Conservation (phyloP, 2,797 vertebrate genomes). For the Spinus pinus region DNA sequence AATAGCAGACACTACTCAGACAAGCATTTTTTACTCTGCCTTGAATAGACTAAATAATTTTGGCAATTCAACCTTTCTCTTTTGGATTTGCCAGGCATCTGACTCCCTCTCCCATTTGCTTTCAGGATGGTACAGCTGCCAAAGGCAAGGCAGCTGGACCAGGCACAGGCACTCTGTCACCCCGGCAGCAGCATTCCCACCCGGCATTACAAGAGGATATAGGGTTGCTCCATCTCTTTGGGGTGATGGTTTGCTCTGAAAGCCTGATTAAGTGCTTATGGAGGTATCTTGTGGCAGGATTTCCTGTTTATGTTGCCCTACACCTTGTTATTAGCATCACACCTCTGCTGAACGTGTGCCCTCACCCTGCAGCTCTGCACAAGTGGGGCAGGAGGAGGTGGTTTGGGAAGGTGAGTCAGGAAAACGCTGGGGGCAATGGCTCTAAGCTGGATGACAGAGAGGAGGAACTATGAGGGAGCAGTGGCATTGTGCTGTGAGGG, state of each 20-base stretch:
- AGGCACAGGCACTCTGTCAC: not conserved
- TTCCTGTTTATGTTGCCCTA: constrained; percentile 34
- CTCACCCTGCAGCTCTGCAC: rapidly evolving
- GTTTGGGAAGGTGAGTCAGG: not conserved
- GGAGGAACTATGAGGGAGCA: not conserved
- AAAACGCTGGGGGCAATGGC: rapidly evolving
- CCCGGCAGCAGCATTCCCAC: rapidly evolving
- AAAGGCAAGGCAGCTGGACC: not conserved
- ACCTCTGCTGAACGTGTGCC: not conserved
- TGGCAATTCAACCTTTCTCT: constrained; percentile 14
- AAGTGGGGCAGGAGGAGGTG: rapidly evolving
- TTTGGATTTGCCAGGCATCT: not conserved
- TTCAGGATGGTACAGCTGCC: not conserved
- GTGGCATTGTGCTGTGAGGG: rapidly evolving
- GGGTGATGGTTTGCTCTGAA: not conserved
- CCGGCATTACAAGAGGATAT: not conserved
- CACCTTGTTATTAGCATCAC: not conserved
- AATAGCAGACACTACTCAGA: constrained; percentile 34
- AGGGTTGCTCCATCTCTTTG: not conserved
- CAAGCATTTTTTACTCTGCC: not conserved
- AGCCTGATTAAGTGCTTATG: not conserved
- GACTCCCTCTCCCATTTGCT: not conserved
- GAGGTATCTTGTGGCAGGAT: not conserved
- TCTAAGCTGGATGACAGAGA: not conserved
- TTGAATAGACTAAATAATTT: not conserved